phyloP scores from a whole-genome alignment of 2,888 invertebrate species.

The Ophioninae sp. region DNA sequence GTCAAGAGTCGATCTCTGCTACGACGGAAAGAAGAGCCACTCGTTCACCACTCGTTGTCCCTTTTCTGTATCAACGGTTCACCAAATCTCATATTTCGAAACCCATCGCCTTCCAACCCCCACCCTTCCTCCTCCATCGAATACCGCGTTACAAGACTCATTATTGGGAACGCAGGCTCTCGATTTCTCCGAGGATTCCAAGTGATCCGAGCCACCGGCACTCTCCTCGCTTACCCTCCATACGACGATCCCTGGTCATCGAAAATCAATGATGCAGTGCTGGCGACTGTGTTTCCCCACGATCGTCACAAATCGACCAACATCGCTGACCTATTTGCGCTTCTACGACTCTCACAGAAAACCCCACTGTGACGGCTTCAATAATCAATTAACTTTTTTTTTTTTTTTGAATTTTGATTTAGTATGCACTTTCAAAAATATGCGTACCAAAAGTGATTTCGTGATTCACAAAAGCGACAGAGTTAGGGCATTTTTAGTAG shows the following conservation, averaged over 20 bases:
- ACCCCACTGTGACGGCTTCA: too few relatives aligned
- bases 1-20: conserved; percentile 35
- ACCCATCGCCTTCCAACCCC: neutral
- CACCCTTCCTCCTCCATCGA: neutral
- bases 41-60: neutral
- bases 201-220: neutral
- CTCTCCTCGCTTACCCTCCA: neutral
- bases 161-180: neutral
- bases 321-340: too few relatives aligned
- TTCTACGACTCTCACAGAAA: too few relatives aligned
- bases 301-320: neutral
- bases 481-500: too few relatives aligned
- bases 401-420: too few relatives aligned
- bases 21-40: conserved; percentile 9
- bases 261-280: neutral
- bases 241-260: neutral
- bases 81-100: neutral
- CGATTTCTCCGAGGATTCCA: neutral
- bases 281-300: neutral
- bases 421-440: too few relatives aligned
- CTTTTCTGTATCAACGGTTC: neutral
- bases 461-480: too few relatives aligned
- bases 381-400: too few relatives aligned
- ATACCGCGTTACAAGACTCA: neutral
- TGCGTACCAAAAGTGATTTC: too few relatives aligned